phyloP scores from a whole-genome alignment of 1,140 invertebrate genomes.

The Pogonognathellus flavescens region DNA sequence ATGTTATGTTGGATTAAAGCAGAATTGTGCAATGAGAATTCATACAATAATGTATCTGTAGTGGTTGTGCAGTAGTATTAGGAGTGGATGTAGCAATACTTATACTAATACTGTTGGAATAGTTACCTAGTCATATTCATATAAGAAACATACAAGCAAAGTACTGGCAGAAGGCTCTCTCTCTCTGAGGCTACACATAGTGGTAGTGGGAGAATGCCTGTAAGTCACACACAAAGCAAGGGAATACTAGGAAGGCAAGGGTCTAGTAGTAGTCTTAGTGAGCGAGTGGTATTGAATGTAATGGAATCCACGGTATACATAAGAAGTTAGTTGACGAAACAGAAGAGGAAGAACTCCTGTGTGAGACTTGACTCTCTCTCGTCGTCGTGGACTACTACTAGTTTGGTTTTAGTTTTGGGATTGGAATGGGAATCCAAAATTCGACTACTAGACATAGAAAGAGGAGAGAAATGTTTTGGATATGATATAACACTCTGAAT shows the following conservation, averaged over 20 bases:
- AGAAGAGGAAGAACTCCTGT: constrained; percentile 4
- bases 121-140: too few relatives aligned
- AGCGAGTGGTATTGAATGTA: background rate
- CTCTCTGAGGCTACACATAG: background rate
- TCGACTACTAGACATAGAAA: background rate
- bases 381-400: background rate
- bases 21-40: constrained; percentile 46
- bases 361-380: background rate
- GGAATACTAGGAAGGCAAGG: background rate
- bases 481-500: constrained; percentile 35
- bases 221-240: constrained; percentile 4
- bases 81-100: background rate
- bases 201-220: background rate
- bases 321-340: constrained; percentile 48
- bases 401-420: constrained; percentile 53
- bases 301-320: background rate
- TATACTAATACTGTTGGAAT: too few relatives aligned
- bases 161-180: constrained; percentile 27
- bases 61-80: background rate
- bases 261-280: background rate
- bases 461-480: constrained; percentile 41
- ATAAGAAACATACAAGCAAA: background rate
- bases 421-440: constrained; percentile 45
- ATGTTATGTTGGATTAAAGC: constrained; percentile 45
- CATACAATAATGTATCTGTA: constrained; percentile 18